Percentiles rank a stretch among this genome's conserved stretches.
Conservation (phyloP, 64 coral and sea anemone species). For the Pocillopora verrucosa region DNA sequence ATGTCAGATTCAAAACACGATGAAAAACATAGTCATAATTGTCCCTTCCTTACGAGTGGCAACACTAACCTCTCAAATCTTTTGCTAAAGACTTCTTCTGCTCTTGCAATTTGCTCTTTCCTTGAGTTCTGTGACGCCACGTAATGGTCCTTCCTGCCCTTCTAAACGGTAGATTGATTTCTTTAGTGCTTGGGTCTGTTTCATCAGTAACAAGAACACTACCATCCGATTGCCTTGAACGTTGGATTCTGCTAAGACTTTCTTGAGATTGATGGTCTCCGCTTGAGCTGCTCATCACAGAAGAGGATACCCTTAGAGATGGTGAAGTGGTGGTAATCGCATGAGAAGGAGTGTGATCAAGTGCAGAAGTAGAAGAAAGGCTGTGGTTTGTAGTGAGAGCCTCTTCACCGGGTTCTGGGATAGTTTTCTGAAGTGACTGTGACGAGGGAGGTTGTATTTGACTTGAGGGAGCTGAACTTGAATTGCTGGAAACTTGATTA, state of each 20-base stretch:
- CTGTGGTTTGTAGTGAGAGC: too few species aligned
- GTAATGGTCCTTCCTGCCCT: conserved; percentile 54
- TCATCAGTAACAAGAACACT: not conserved
- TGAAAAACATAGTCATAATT: not conserved
- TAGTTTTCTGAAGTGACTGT: not conserved
- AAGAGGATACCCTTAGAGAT: not conserved
- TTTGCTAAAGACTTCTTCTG: conserved; percentile 37
- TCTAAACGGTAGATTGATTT: conserved; percentile 27
- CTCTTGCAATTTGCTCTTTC: conserved; percentile 34
- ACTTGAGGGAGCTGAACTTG: not conserved
- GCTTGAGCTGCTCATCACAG: not conserved
- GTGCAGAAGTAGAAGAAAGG: not conserved
- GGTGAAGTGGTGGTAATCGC: not conserved
- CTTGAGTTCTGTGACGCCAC: conserved; percentile 38
- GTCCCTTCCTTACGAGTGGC: not conserved
- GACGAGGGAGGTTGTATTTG: not conserved
- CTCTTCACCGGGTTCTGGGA: not conserved
- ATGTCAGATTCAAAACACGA: not conserved
- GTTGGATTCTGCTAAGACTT: not conserved
- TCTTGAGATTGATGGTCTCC: not conserved
- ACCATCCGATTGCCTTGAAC: not conserved
- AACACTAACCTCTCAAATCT: conserved; percentile 50
- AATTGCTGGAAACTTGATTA: not conserved
- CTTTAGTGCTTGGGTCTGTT: not conserved
- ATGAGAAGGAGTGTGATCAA: not conserved